Conservation (phyloP, 2,113 vertebrate species). For the Microtus montanus region DNA sequence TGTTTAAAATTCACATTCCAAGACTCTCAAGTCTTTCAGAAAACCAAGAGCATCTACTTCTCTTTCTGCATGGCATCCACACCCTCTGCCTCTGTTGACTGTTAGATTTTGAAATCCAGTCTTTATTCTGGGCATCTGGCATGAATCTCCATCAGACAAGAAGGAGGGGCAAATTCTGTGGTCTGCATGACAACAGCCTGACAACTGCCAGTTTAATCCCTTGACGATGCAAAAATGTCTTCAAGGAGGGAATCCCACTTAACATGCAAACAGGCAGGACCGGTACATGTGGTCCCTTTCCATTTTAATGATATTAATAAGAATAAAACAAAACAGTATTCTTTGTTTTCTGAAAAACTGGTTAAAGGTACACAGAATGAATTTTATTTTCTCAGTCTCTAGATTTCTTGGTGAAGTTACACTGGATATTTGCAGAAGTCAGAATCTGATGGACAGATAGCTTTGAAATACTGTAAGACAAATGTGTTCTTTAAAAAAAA, state of each 20-base stretch:
- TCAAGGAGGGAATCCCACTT: slow-evolving; percentile 83
- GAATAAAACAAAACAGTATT: slow-evolving; percentile 70
- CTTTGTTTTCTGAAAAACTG: slow-evolving; percentile 41
- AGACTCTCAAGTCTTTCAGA: slow-evolving; percentile 27
- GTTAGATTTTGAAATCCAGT: slow-evolving; percentile 79
- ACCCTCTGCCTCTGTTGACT: slow-evolving; percentile 72
- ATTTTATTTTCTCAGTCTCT: slow-evolving; percentile 31
- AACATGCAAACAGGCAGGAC: slow-evolving; percentile 78
- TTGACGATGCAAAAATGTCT: slow-evolving; percentile 83
- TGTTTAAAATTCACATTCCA: not conserved
- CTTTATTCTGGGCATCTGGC: slow-evolving; percentile 84
- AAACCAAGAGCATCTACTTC: slow-evolving; percentile 50
- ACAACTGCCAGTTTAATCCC: slow-evolving; percentile 83
- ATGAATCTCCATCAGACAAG: slow-evolving; percentile 78
- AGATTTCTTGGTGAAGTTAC: not conserved
- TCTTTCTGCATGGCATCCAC: slow-evolving; percentile 60
- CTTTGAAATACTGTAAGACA: not conserved
- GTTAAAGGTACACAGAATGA: slow-evolving; percentile 50
- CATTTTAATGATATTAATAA: slow-evolving; percentile 72
- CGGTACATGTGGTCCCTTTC: slow-evolving; percentile 69
- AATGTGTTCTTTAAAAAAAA: not conserved
- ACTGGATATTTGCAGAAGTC: slow-evolving; percentile 15
- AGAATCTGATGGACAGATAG: not conserved
- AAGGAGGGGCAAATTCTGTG: slow-evolving; percentile 71
- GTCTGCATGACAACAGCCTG: slow-evolving; percentile 72